Percentiles rank a stretch among this genome's conserved stretches.
These are phyloP conservation scores for Eupithecia abbreviata DNA, from an alignment of 2,888 invertebrate genomes.

Conservation along the genomic window DNA sequence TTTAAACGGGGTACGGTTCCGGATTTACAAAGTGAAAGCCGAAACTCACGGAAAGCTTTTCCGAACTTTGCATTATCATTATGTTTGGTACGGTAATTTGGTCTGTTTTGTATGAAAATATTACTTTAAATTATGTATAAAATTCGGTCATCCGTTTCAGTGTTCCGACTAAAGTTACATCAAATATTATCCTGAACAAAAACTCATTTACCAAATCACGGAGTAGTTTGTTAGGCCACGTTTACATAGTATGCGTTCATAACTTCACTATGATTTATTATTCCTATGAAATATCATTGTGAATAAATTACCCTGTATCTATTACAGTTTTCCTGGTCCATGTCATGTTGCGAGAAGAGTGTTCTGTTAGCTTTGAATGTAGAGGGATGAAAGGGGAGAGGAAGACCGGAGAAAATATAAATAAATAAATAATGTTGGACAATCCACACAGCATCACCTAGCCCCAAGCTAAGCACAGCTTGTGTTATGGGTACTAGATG, in stretches of 20 bases:
- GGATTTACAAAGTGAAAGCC: background rate
- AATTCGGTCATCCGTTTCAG: background rate
- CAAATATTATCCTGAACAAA: slow-evolving; percentile 6
- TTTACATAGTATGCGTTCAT: slow-evolving; percentile 25
- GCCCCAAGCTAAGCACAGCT: too few species aligned
- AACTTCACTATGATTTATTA: background rate
- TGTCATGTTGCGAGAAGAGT: too few species aligned
- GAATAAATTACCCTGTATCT: background rate
- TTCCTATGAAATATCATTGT: background rate
- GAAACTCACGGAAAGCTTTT: background rate
- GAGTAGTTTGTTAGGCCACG: slow-evolving; percentile 5
- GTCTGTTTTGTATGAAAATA: background rate
- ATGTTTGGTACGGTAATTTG: background rate
- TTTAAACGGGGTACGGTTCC: background rate
- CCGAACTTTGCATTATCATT: background rate
- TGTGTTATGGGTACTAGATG: too few species aligned
- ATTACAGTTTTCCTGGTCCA: background rate
- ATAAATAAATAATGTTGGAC: too few species aligned
- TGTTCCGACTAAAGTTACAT: background rate
- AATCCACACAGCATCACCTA: too few species aligned
- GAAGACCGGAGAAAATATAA: too few species aligned
- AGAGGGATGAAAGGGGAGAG: too few species aligned
- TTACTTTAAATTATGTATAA: background rate
- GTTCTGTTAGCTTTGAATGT: too few species aligned
- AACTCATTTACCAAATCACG: slow-evolving; percentile 5